Evolutionary conservation across 1,140 invertebrate genomes (phyloP).

Genomic region (Hydropsyche tenuis): DNA sequence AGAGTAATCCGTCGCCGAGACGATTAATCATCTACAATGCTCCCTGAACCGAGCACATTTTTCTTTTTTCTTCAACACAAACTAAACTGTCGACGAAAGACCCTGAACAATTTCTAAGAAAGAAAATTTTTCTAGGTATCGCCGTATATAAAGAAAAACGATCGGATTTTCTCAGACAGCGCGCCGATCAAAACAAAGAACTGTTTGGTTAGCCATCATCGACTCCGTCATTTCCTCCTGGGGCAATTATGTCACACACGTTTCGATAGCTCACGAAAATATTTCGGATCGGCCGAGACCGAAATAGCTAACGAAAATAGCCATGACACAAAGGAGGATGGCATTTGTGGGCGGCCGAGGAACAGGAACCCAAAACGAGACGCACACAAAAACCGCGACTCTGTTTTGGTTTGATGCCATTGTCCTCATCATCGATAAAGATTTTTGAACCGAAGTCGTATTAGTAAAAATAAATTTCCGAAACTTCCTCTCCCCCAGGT

Average conservation of each 20-base stretch:
- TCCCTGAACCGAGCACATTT: not conserved
- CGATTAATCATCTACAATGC: slow-evolving; percentile 16
- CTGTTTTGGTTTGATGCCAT: not conserved
- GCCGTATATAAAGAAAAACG: not conserved
- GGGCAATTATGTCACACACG: slow-evolving; percentile 29
- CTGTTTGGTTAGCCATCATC: not conserved
- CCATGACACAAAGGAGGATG: slow-evolving; percentile 31
- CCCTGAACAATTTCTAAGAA: no score
- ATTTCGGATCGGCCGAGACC: not conserved
- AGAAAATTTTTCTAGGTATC: not conserved
- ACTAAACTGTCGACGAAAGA: not conserved
- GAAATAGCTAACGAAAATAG: slow-evolving; percentile 30
- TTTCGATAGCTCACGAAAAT: slow-evolving; percentile 25
- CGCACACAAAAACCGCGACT: not conserved
- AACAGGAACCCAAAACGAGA: slow-evolving; percentile 22
- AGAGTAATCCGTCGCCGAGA: slow-evolving; percentile 2
- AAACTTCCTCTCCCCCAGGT: no score
- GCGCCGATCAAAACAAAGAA: not conserved
- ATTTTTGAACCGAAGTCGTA: no score
- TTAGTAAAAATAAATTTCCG: no score
- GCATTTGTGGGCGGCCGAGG: slow-evolving; percentile 28
- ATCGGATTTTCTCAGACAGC: not conserved
- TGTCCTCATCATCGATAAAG: no score
- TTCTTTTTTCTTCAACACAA: not conserved
- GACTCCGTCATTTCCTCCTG: not conserved